phyloP scores from a whole-genome alignment of 2,797 vertebrate genomes.

The Manis crassicaudata region DNA sequence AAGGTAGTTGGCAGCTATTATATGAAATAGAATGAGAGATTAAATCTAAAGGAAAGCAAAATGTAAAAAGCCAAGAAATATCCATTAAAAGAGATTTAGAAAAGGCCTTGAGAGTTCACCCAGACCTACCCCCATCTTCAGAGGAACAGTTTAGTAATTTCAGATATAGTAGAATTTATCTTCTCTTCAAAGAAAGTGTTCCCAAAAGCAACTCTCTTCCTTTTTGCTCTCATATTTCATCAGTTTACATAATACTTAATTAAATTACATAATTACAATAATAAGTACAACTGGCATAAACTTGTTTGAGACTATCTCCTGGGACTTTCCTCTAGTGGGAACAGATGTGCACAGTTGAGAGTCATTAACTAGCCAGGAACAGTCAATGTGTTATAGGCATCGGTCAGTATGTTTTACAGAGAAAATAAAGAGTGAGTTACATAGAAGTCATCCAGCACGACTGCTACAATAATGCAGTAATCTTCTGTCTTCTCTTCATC shows the following conservation, averaged over 20 bases:
- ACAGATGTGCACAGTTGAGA: conserved; percentile 76
- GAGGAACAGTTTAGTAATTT: conserved; percentile 55
- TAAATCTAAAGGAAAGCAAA: neutral
- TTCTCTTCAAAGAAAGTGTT: conserved; percentile 72
- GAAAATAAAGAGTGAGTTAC: neutral
- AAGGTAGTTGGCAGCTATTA: neutral
- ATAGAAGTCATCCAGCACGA: conserved; percentile 19
- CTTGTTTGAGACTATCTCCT: conserved; percentile 76
- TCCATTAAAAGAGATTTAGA: neutral
- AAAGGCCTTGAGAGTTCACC: conserved; percentile 28
- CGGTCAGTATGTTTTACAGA: conserved; percentile 69
- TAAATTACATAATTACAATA: conserved; percentile 81
- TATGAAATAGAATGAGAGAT: neutral
- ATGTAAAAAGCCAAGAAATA: neutral
- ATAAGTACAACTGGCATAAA: conserved; percentile 81
- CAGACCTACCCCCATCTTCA: neutral
- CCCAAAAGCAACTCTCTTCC: conserved; percentile 71
- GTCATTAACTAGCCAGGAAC: conserved; percentile 70
- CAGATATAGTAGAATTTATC: conserved; percentile 55
- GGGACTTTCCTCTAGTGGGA: conserved; percentile 80
- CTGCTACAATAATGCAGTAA: neutral
- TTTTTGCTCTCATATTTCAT: conserved; percentile 75
- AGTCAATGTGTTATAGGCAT: conserved; percentile 31
- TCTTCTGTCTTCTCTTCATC: neutral
- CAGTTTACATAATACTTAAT: conserved; percentile 79